These are phyloP conservation scores for Sarcophaga peregrina DNA, from an alignment of 1,140 invertebrate species.

Conservation along the genomic window DNA sequence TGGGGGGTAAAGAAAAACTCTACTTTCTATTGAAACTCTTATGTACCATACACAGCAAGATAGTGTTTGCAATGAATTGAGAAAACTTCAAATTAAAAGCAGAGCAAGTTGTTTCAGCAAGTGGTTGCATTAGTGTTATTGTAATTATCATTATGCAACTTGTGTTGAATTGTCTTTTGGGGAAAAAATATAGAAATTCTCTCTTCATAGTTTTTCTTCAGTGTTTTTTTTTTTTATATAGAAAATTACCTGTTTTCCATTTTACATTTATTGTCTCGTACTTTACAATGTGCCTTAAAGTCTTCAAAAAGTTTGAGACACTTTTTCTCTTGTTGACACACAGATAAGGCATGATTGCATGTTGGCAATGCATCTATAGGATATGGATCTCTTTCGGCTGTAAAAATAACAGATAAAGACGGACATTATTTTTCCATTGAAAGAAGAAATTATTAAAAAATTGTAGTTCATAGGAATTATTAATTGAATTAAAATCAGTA, in stretches of 20 bases:
- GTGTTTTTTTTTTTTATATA: neutral
- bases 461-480: too few species aligned
- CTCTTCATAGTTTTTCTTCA: neutral
- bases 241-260: slow-evolving; percentile 85
- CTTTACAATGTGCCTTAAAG: slow-evolving; percentile 86
- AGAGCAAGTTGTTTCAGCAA: neutral
- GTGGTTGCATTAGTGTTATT: neutral
- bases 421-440: too few species aligned
- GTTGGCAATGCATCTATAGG: slow-evolving; percentile 86
- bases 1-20: neutral
- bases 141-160: neutral
- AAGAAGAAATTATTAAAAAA: too few species aligned
- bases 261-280: slow-evolving; percentile 82
- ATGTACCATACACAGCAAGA: neutral
- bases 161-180: neutral
- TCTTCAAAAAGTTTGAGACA: slow-evolving; percentile 83
- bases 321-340: slow-evolving; percentile 80
- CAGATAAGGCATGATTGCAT: slow-evolving; percentile 85
- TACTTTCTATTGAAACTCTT: neutral
- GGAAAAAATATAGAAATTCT: neutral
- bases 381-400: slow-evolving; percentile 86
- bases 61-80: neutral
- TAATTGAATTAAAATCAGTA: too few species aligned
- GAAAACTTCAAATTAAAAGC: neutral
- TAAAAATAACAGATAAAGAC: slow-evolving; percentile 13